A percentile compares a stretch with the other conserved stretches of the same genome.
phyloP scores from a whole-genome alignment of 2,113 vertebrate genomes.

The Acrocephalus arundinaceus region DNA sequence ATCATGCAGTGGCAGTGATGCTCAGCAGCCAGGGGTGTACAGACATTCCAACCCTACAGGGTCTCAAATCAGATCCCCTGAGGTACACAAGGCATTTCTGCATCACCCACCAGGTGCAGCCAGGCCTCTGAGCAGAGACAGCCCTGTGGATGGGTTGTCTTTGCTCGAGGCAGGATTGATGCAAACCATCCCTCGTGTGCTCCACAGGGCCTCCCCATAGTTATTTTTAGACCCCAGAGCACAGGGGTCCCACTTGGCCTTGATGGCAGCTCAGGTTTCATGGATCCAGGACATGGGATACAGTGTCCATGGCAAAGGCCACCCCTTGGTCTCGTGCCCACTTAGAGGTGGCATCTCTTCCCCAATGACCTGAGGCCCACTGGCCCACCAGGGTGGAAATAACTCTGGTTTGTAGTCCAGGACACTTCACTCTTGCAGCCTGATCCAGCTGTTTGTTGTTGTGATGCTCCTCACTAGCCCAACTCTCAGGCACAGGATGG shows the following conservation, averaged over 20 bases:
- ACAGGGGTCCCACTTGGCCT: neutral
- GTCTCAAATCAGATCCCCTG: neutral
- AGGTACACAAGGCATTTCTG: neutral
- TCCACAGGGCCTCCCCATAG: neutral
- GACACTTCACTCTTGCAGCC: neutral
- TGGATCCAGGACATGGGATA: neutral
- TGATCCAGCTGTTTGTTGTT: accelerated
- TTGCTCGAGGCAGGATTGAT: neutral
- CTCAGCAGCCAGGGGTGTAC: neutral
- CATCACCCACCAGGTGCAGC: neutral
- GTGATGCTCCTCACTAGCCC: neutral
- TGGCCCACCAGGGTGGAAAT: neutral
- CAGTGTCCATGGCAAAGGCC: neutral
- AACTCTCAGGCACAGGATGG: neutral
- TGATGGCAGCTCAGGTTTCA: accelerated
- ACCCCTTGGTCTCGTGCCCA: neutral
- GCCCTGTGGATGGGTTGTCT: neutral
- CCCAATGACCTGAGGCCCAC: neutral
- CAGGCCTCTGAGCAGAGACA: neutral
- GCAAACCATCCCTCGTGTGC: neutral
- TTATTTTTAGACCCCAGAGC: neutral
- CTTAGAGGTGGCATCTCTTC: neutral
- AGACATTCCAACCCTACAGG: too few relatives aligned
- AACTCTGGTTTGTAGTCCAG: neutral
- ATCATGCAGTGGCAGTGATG: neutral